Evolutionary conservation across 1,140 invertebrate genomes (phyloP).

Genomic region (Chelonus insularis): DNA sequence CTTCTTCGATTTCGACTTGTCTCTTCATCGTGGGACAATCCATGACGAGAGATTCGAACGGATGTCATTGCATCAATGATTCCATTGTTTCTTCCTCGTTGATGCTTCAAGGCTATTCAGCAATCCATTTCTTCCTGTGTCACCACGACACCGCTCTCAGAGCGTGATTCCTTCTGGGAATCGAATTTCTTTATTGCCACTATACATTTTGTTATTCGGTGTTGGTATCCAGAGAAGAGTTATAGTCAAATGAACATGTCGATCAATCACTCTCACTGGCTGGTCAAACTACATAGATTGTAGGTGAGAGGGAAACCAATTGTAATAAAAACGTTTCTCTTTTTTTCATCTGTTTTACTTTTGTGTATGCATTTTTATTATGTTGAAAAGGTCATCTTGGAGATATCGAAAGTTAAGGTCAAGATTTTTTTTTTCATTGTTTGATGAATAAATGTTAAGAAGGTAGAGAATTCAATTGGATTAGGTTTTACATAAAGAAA

Average conservation of each 20-base stretch:
- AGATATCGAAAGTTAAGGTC: too few relatives aligned
- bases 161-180: conserved; percentile 18
- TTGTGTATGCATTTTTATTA: too few relatives aligned
- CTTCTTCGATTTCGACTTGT: background rate
- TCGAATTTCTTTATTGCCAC: conserved; percentile 18
- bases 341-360: too few relatives aligned
- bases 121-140: conserved; percentile 33
- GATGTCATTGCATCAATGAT: conserved; percentile 35
- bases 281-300: background rate
- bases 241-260: background rate
- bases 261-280: background rate
- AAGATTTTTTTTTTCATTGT: too few relatives aligned
- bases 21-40: background rate
- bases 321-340: too few relatives aligned
- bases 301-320: too few relatives aligned
- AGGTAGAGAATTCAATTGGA: too few relatives aligned
- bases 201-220: too few relatives aligned
- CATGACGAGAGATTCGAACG: conserved; percentile 3
- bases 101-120: conserved; percentile 30
- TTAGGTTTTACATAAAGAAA: too few relatives aligned
- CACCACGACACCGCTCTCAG: background rate
- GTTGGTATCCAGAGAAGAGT: too few relatives aligned
- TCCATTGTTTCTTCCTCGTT: conserved; percentile 28
- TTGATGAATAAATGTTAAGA: too few relatives aligned
- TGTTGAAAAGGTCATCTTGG: too few relatives aligned